phyloP scores from a whole-genome alignment of 2,888 invertebrate species.

The Lasioglossum oenotherae region DNA sequence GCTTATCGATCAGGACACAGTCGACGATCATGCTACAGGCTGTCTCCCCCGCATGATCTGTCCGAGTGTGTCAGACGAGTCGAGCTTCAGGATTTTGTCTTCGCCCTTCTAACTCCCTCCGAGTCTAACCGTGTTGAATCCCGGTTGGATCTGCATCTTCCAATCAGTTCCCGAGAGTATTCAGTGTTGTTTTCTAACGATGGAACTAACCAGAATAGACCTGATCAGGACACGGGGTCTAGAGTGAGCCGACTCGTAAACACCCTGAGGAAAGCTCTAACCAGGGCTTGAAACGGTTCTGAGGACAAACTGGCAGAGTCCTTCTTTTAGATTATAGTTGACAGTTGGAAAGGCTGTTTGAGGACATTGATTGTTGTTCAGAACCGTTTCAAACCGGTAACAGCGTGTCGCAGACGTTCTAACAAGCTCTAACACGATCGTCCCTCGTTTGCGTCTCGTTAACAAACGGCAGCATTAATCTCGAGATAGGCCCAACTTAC shows the following conservation, averaged over 20 bases:
- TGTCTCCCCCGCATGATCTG: not conserved
- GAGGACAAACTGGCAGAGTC: not conserved
- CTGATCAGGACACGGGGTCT: not conserved
- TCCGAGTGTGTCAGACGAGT: not conserved
- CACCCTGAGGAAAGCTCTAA: not conserved
- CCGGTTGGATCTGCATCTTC: not conserved
- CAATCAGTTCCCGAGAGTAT: not conserved
- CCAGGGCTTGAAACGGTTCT: not conserved
- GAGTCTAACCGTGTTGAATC: not conserved
- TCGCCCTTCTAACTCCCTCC: not conserved
- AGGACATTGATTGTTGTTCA: too few species aligned
- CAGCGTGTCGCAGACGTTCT: not conserved
- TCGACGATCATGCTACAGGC: not conserved
- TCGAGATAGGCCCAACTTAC: constrained; percentile 42
- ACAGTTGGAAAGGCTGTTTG: too few species aligned
- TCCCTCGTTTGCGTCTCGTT: not conserved
- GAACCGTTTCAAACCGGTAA: not conserved
- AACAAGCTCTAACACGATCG: not conserved
- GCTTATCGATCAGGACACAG: not conserved
- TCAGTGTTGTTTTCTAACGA: not conserved
- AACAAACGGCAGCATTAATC: constrained; percentile 23
- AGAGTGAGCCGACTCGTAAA: not conserved
- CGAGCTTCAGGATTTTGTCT: not conserved
- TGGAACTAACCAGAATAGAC: not conserved
- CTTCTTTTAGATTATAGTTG: too few species aligned